Percentiles rank a stretch among this genome's conserved stretches.
Conservation (phyloP, 92 coral and sea anemone genomes). For the Pocillopora grandis region DNA sequence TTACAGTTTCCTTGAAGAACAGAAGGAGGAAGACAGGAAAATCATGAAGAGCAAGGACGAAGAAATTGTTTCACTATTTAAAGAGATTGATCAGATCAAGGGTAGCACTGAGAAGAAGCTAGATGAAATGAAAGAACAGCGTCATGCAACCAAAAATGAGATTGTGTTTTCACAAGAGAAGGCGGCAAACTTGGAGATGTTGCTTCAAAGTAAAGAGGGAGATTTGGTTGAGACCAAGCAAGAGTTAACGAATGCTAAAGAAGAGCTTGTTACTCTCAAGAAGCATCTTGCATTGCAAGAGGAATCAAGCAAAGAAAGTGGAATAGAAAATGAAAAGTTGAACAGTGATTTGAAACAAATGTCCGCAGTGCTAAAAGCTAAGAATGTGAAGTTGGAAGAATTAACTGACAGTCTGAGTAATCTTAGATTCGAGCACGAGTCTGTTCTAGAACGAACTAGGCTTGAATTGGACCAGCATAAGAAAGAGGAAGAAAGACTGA, state of each 20-base stretch:
- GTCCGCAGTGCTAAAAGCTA: constrained; percentile 24
- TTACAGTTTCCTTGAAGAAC: constrained; percentile 29
- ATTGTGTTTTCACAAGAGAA: constrained; percentile 35
- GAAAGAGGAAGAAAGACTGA: constrained; percentile 28
- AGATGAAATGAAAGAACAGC: constrained; percentile 24
- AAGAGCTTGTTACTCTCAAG: constrained; percentile 15
- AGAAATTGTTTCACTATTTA: constrained; percentile 44
- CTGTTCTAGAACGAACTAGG: neutral
- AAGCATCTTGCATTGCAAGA: constrained; percentile 20
- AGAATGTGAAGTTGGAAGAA: constrained; percentile 36
- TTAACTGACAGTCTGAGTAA: constrained; percentile 18
- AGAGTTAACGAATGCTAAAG: constrained; percentile 5
- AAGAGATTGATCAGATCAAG: constrained; percentile 40
- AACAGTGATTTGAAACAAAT: constrained; percentile 31
- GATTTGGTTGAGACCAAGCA: constrained; percentile 24
- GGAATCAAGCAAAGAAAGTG: constrained; percentile 18
- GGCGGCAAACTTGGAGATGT: constrained; percentile 23
- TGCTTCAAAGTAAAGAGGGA: constrained; percentile 35
- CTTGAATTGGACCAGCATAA: neutral
- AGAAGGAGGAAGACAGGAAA: constrained; percentile 44
- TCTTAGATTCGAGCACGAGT: constrained; percentile 6
- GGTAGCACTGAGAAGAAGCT: constrained; percentile 49
- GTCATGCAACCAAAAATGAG: constrained; percentile 20
- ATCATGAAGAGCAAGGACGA: constrained; percentile 50
- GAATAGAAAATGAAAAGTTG: constrained; percentile 30